A percentile compares a stretch with the other conserved stretches of the same genome.
phyloP scores from a whole-genome alignment of 2,797 vertebrate genomes.

The Tamandua tetradactyla region DNA sequence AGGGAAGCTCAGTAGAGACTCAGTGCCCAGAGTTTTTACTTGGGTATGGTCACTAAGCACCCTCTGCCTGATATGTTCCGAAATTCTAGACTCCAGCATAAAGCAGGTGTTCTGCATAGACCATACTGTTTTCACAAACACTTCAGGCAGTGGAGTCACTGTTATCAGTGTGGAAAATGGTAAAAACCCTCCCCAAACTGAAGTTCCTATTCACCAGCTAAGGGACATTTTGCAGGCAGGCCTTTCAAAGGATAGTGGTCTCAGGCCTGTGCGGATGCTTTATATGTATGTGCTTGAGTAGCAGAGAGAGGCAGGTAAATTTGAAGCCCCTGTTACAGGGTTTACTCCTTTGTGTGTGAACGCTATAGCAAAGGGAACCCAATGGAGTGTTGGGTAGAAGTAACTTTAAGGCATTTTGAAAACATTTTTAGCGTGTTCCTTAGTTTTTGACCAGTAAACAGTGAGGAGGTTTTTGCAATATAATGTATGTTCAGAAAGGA shows the following conservation, averaged over 20 bases:
- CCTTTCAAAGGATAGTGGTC: not conserved
- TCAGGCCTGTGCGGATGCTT: not conserved
- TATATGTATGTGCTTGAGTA: constrained; percentile 64
- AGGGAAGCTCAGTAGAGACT: not conserved
- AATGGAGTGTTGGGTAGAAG: constrained; percentile 3
- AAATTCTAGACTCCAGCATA: not conserved
- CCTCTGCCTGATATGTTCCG: not conserved
- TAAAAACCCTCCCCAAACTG: not conserved
- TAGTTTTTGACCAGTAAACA: constrained; percentile 2
- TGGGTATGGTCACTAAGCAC: not conserved
- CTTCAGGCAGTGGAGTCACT: not conserved
- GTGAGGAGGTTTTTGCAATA: constrained; percentile 30
- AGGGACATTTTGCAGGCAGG: not conserved
- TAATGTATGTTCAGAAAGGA: not conserved
- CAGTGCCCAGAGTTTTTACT: not conserved
- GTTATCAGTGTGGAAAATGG: not conserved
- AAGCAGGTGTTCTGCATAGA: not conserved
- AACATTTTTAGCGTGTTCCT: constrained; percentile 45
- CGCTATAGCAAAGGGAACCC: constrained; percentile 11
- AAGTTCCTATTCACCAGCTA: not conserved
- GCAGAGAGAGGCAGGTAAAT: constrained; percentile 37
- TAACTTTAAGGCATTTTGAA: constrained; percentile 61
- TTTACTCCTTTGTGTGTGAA: constrained; percentile 27
- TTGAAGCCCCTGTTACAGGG: not conserved
- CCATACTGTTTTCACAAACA: not conserved